Evolutionary conservation across 2,888 invertebrate genomes (phyloP), one percentile per base, ranked within the genome.

Genomic region (Rhagium mordax): DNA sequence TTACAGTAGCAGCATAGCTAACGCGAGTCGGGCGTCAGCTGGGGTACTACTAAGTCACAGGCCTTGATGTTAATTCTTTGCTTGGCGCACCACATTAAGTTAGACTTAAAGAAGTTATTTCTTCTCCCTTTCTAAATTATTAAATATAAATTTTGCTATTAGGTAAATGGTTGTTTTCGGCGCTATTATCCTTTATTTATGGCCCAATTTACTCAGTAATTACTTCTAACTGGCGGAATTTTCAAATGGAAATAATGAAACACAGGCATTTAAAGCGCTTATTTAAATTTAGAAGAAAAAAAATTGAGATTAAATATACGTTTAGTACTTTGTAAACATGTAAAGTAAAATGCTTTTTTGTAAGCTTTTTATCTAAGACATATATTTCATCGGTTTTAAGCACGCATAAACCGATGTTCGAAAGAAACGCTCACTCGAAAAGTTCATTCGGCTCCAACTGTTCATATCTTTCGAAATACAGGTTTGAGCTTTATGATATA

Each of bases 131-230:
- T 60, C 49, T 53, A 65, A 65, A 53, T 65, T 53, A 53, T 65
- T 65, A 53, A 65, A 65, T 51, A 65, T 65, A 65, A 64, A 64
- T 64, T 64, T 64, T 18, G 48, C 65, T 65, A 33, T 53, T 53
- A 29, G 33, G 33, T 41, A 53, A 70, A 62, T 62, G 47, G 53
- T 15, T 48, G 70, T 27, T 55, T 62, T 61, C 48, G 41, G 55
- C 15, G 57, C 55, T n/a, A 61, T 70, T 70, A 53, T 47, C 27
- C 21, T n/a, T 62, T 70, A 53, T 55, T 70, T 70, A 70, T 70
- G 20, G 51, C 55, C 15, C 70, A 41, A 70, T 70, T 70, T 70
- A 57, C 33, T 64, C 27, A 57, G 41, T 64, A 70, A 70, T 70
- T 70, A 64, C 47, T 18, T 7, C 51, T 15, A 24, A 49, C 49